Evolutionary conservation across 1,140 invertebrate species (phyloP), one percentile per base, ranked within the genome.

Genomic region (Saxidomus purpurata): DNA sequence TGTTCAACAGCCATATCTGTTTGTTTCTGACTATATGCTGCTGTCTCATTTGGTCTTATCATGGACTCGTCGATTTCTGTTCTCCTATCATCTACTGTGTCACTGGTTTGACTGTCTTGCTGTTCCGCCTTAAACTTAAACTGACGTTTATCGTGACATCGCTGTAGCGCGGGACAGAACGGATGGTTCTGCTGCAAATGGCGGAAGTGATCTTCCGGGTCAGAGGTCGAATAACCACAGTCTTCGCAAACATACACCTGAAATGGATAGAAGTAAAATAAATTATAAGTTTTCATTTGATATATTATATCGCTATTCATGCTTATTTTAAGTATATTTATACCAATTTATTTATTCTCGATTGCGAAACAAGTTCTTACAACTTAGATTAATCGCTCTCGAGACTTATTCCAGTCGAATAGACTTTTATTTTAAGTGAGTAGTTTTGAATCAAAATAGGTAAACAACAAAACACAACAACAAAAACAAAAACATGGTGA

Each of bases 71-170:
- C 67, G 15, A 4, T 1, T 17, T 19, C 15, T 38, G 36, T 71
- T 31, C 11, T 34, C 6, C 19, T 71, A 71, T 19, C 17, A 38
- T 71, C 61, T 3, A 6, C 34, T 3, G 11, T 22, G 34, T 40
- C 59, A 6, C 1, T 63, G 25, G 25, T 28, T 63, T 63, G 1
- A 28, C n/a, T 40, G 8, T 9, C 34, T 71, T 71, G 67, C n/a
- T 69, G 61, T 1, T 90, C 90, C n/a, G 79, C 49, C 8, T 69
- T 61, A 67, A 99, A 99, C 96, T 99, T 99, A 96, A 99, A 99
- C 96, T 99, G 98, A 93, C 99, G 97, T 96, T 99, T 99, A 95
- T 99, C 99, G 96, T 99, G 99, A 96, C 99, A 99, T 95, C 99
- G 99, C 8, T 99, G 96, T 38, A 99, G 97, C n/a, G 98, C 98